A percentile compares a stretch with the other conserved stretches of the same genome.
phyloP scores from a whole-genome alignment of 2,113 vertebrate species.

The Eulacestoma nigropectus region DNA sequence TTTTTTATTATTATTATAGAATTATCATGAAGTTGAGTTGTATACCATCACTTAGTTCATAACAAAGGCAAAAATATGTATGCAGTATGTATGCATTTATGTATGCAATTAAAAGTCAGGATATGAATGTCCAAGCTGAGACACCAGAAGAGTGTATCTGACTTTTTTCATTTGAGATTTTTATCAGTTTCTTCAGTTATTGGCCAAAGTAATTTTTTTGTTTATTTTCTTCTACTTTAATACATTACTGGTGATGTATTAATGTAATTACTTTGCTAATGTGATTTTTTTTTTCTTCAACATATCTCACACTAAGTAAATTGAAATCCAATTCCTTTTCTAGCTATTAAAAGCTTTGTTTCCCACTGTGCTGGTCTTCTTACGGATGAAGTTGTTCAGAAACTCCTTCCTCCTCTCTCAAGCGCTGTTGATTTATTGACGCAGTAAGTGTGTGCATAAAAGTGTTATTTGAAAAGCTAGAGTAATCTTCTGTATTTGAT shows the following conservation, averaged over 20 bases:
- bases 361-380: conserved; percentile 84
- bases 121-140: background rate
- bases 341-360: conserved; percentile 87
- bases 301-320: background rate
- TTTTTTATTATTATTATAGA: background rate
- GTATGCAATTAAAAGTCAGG: background rate
- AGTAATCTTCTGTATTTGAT: background rate
- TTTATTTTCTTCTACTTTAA: background rate
- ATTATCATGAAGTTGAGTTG: background rate
- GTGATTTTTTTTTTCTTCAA: background rate
- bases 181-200: background rate
- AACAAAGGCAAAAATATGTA: background rate
- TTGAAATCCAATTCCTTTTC: conserved; percentile 37
- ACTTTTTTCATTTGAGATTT: background rate
- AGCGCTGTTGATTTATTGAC: conserved; percentile 84
- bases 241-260: background rate
- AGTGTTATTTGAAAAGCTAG: background rate
- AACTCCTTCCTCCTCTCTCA: conserved; percentile 81
- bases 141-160: background rate
- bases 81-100: background rate
- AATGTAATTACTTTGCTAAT: background rate
- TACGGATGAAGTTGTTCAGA: conserved; percentile 81
- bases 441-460: conserved; percentile 79
- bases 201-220: background rate
- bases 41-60: background rate